Evolutionary conservation across 2,888 invertebrate species (phyloP).

Genomic region (Hypercompe scribonia): DNA sequence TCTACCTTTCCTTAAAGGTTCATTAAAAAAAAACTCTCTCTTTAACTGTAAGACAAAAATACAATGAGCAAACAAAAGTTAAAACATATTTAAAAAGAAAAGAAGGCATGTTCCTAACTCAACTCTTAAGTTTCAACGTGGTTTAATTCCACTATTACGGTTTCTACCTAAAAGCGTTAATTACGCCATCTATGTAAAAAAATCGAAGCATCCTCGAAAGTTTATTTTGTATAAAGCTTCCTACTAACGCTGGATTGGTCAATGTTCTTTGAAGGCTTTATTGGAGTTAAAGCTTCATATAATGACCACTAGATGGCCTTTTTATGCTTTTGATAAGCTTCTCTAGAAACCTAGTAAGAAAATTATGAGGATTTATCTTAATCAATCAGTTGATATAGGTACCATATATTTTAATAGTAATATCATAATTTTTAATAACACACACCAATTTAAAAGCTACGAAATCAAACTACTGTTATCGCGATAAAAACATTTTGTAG

Average conservation of each 20-base stretch:
- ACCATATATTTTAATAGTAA: not conserved
- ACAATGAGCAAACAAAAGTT: not conserved
- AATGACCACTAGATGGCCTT: conserved; percentile 38
- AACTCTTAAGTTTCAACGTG: not conserved
- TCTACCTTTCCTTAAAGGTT: no score
- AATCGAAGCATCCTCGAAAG: conserved; percentile 18
- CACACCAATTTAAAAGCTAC: not conserved
- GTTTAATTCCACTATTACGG: not conserved
- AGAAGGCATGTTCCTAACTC: not conserved
- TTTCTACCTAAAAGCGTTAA: not conserved
- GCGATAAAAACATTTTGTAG: not conserved
- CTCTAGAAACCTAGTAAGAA: not conserved
- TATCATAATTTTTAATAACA: not conserved
- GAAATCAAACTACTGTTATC: not conserved
- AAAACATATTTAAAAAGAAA: not conserved
- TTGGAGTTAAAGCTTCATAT: conserved; percentile 18
- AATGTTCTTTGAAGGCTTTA: conserved; percentile 9
- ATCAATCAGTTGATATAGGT: no score
- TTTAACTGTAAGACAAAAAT: no score
- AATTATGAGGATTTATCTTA: not conserved
- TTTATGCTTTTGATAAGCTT: not conserved
- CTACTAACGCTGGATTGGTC: not conserved
- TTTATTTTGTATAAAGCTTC: conserved; percentile 10
- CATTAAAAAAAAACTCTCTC: no score
- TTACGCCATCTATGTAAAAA: conserved; percentile 33